Percentiles rank a stretch among this genome's conserved stretches.
Evolutionary conservation across 1,140 invertebrate species (phyloP).

Genomic region (Homalodisca vitripennis): DNA sequence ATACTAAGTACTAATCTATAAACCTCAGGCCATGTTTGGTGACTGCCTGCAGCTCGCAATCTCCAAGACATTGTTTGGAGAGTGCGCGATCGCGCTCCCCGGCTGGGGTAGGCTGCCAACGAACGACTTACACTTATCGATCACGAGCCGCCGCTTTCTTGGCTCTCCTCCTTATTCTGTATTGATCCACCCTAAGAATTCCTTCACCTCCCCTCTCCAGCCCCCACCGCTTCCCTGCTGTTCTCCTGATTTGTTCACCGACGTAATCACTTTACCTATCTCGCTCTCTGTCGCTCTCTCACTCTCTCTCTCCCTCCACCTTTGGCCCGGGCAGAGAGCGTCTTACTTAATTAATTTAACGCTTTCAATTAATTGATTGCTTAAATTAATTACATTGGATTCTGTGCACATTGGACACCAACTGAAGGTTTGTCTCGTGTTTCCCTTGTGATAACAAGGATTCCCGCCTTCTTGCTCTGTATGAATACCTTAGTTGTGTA

Average conservation of each 20-base stretch:
- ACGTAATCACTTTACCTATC: neutral
- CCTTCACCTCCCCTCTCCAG: neutral
- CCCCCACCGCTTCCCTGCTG: neutral
- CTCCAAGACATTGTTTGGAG: neutral
- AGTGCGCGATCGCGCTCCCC: neutral
- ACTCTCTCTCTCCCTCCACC: neutral
- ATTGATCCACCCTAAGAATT: constrained; percentile 11
- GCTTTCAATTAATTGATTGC: constrained; percentile 3
- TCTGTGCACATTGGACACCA: no score
- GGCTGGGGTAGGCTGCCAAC: neutral
- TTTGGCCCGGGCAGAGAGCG: neutral
- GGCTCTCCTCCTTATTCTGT: constrained; percentile 6
- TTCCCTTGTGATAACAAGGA: no score
- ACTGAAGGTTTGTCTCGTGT: no score
- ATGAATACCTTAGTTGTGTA: no score
- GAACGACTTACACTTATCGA: neutral
- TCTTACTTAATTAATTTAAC: neutral
- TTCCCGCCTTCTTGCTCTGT: no score
- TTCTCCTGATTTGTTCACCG: neutral
- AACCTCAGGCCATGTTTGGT: no score
- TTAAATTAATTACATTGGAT: neutral
- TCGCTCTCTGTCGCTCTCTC: neutral
- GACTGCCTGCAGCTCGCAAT: neutral
- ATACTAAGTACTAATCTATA: no score
- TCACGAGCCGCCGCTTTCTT: neutral